Evolutionary conservation across 2,113 vertebrate species (phyloP).

Genomic region (Scomber colias): DNA sequence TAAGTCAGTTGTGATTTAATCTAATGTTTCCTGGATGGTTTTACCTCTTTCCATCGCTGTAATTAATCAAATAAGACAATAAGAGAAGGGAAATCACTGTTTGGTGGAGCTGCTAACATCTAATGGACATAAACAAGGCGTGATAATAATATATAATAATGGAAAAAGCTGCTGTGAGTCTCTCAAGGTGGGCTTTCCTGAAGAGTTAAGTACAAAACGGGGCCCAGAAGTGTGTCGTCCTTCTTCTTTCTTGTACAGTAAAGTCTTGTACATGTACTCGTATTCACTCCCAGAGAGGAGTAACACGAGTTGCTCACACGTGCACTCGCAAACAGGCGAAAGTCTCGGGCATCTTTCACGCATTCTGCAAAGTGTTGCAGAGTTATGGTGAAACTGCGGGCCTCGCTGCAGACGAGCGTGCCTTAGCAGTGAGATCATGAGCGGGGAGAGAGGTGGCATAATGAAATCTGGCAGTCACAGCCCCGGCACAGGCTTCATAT

Average conservation of each 20-base stretch:
- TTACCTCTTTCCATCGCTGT: neutral
- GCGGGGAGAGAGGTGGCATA: slow-evolving; percentile 84
- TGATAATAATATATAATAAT: neutral
- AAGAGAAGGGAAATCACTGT: too few species aligned
- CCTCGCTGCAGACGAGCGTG: slow-evolving; percentile 72
- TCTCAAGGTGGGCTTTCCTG: slow-evolving; percentile 7
- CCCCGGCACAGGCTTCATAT: slow-evolving; percentile 84
- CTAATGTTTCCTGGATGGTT: neutral
- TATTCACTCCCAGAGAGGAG: slow-evolving; percentile 14
- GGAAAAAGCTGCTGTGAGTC: neutral
- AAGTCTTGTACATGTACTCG: slow-evolving; percentile 3
- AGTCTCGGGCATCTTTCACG: slow-evolving; percentile 44
- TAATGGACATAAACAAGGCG: neutral
- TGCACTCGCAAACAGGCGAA: slow-evolving; percentile 25
- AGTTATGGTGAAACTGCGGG: slow-evolving; percentile 50
- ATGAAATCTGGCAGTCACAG: slow-evolving; percentile 87
- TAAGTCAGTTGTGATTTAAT: neutral
- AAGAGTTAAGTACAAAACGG: neutral
- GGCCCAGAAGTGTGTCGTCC: neutral
- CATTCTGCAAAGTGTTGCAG: slow-evolving; percentile 37
- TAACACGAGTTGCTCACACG: neutral
- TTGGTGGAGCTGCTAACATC: too few species aligned
- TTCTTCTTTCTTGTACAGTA: neutral
- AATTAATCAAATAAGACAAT: neutral
- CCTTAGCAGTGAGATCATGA: slow-evolving; percentile 88